phyloP scores from a whole-genome alignment of 2,113 vertebrate genomes.

The Chinchilla lanigera region DNA sequence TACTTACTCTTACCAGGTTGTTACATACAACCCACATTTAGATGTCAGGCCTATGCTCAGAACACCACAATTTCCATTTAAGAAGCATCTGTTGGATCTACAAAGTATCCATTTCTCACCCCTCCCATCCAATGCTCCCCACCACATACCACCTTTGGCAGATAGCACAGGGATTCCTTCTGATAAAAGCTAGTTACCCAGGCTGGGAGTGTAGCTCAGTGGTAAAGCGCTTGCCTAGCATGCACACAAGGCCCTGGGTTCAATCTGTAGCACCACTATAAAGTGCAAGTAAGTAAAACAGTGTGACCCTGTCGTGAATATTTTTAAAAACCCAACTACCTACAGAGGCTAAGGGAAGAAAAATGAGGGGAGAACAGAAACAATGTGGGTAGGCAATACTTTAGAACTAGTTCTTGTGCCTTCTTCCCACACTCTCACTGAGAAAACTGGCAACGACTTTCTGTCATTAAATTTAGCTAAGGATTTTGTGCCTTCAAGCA shows the following conservation, averaged over 20 bases:
- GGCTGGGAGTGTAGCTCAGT: background rate
- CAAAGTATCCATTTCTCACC: background rate
- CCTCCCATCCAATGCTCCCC: background rate
- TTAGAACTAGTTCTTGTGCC: background rate
- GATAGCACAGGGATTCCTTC: background rate
- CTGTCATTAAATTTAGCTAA: slow-evolving; percentile 13
- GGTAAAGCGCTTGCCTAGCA: background rate
- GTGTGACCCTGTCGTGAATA: background rate
- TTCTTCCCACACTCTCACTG: background rate
- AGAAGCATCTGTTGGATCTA: background rate
- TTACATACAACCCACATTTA: background rate
- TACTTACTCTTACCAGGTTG: background rate
- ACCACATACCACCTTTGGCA: background rate
- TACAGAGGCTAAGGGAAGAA: background rate
- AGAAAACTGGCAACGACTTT: slow-evolving; percentile 23
- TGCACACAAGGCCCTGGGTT: background rate
- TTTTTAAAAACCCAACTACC: background rate
- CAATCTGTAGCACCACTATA: background rate
- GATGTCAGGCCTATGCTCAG: background rate
- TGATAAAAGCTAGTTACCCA: slow-evolving; percentile 26
- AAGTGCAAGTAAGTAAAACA: background rate
- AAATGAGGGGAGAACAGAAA: background rate
- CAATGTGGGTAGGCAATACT: background rate
- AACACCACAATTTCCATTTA: background rate
- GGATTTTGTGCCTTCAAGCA: background rate